Base-by-base conservation (phyloP, 2,888 invertebrate species). In the Leucophenga maculata region DNA sequence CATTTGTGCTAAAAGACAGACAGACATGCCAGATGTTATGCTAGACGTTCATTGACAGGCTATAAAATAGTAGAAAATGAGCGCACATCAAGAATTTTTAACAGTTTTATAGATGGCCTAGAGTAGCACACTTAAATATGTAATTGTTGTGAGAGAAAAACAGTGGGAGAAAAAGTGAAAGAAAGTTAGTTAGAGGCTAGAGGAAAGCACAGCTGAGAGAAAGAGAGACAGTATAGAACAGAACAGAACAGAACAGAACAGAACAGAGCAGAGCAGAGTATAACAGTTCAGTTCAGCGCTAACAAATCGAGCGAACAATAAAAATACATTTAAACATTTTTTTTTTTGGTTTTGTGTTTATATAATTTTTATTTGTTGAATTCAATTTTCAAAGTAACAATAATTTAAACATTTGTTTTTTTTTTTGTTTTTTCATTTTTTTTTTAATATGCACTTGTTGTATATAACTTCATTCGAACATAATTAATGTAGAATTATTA, bases 311-410 rank as follows among this genome's bases (percentile, higher is more conserved):
- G 60, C 50, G 18, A 44, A 55, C n/a, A 67, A 32, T 54, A 20
- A 54, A 54, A 65, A 65, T 54, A 65, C 50, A 18, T 31, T 9
- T 59, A 59, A 14, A 6, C 26, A 4, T 77, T 73, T 74, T 76
- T 6, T 77, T 76, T 76, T 71, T 67, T 74, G 52, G 64, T 69
- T 77, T 71, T 65, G 55, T 70, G 74, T 75, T 72, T 73, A 72
- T 75, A 69, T 72, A 75, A 74, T 74, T 72, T 75, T 73, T 76
- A 74, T 76, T 69, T 66, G 69, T 80, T 78, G 77, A 82, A 77
- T 83, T 82, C 78, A 86, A 82, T 86, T 84, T 85, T 86, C 86
- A 85, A 86, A 85, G 85, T 85, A 85, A 85, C 85, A 85, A 85
- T 85, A 85, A 86, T 83, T 82, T 83, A 84, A 80, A 84, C 85